A percentile compares a stretch with the other conserved stretches of the same genome.
Conservation (phyloP, 2,888 invertebrate genomes). For the Ennomos erosarius region DNA sequence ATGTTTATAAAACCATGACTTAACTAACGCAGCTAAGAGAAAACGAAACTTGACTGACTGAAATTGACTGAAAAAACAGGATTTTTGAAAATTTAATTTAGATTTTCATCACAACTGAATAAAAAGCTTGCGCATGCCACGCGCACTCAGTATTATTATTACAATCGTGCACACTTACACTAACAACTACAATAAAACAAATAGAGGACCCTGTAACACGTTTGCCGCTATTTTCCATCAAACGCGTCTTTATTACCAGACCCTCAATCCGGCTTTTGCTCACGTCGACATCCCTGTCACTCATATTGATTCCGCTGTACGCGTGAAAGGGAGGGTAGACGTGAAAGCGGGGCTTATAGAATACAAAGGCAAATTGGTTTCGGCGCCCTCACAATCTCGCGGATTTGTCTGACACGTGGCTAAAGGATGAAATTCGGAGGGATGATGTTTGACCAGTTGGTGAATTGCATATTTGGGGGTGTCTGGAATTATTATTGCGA, state of each 20-base stretch:
- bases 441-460: constrained; percentile 44
- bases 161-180: neutral
- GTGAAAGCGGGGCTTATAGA: constrained; percentile 54
- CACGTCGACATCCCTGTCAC: constrained; percentile 22
- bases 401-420: constrained; percentile 75
- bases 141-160: constrained; percentile 1
- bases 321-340: constrained; percentile 50
- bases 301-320: constrained; percentile 27
- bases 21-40: too few relatives aligned
- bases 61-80: too few relatives aligned
- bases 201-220: constrained; percentile 35
- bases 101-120: neutral
- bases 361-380: constrained; percentile 74
- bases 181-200: constrained; percentile 26
- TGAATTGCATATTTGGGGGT: constrained; percentile 24
- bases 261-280: constrained; percentile 49
- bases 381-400: constrained; percentile 63
- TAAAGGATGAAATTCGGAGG: constrained; percentile 62
- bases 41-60: too few relatives aligned
- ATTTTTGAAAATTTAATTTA: neutral
- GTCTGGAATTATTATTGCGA: constrained; percentile 18
- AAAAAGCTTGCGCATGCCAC: constrained; percentile 6
- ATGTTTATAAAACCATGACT: too few relatives aligned
- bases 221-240: constrained; percentile 47
- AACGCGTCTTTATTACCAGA: constrained; percentile 56